Percentiles rank a stretch among this genome's conserved stretches.
Conservation (phyloP, 1,140 invertebrate genomes). For the Aphidius ervi region DNA sequence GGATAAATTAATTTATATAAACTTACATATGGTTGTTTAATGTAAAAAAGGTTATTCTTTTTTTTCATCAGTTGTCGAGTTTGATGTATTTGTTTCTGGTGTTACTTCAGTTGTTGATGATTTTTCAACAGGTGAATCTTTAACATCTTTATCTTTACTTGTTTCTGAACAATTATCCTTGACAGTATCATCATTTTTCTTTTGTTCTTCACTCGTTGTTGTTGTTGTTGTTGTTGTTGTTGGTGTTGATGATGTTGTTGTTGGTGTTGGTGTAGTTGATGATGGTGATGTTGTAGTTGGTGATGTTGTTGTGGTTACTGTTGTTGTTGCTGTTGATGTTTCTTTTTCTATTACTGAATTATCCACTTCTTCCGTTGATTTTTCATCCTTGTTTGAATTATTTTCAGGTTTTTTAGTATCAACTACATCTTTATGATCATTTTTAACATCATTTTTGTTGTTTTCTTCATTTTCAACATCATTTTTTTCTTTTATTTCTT, state of each 20-base stretch:
- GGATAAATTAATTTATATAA: no score
- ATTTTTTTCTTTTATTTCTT: slow-evolving; percentile 31
- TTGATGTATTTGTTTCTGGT: slow-evolving; percentile 39
- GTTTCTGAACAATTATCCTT: slow-evolving; percentile 45
- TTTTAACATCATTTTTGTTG: slow-evolving; percentile 32
- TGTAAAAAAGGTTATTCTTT: slow-evolving; percentile 48
- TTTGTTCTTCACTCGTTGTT: slow-evolving; percentile 33
- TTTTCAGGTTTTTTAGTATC: slow-evolving; percentile 28
- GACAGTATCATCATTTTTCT: slow-evolving; percentile 38
- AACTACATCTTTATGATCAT: slow-evolving; percentile 32
- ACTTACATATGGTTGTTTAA: slow-evolving; percentile 27
- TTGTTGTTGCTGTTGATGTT: no score
- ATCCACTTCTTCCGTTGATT: slow-evolving; percentile 39
- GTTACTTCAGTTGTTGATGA: slow-evolving; percentile 28
- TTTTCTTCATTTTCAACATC: slow-evolving; percentile 29
- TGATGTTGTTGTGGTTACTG: no score
- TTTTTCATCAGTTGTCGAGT: slow-evolving; percentile 41
- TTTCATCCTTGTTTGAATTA: slow-evolving; percentile 40
- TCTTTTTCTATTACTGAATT: slow-evolving; percentile 34
- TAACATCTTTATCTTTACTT: slow-evolving; percentile 49
- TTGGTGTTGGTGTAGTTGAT: no score
- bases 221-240: no score
- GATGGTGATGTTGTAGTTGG: no score
- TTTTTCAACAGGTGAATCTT: slow-evolving; percentile 33
- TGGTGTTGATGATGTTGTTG: no score